Evolutionary conservation across 2,797 vertebrate genomes (phyloP).

Genomic region (Labeo calbasu): DNA sequence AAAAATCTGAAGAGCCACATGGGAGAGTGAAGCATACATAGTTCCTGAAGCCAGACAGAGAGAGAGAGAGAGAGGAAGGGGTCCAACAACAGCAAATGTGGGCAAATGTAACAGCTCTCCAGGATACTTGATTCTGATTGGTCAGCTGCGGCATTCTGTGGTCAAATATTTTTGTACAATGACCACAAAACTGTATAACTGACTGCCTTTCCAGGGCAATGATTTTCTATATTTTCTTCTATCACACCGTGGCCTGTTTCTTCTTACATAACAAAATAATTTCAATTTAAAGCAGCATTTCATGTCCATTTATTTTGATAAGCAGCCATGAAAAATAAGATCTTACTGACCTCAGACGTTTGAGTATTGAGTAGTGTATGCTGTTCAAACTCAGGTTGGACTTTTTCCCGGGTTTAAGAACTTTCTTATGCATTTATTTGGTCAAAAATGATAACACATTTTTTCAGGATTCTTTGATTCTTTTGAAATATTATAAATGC

Average conservation of each 20-base stretch:
- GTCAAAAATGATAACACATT: neutral
- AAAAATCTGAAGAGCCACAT: constrained; percentile 46
- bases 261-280: neutral
- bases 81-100: neutral
- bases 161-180: neutral
- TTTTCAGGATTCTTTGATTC: neutral
- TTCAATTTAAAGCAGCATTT: neutral
- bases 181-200: neutral
- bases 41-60: neutral
- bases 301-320: neutral
- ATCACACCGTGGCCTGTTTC: neutral
- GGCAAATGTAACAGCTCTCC: neutral
- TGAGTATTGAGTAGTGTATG: neutral
- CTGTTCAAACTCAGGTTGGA: neutral
- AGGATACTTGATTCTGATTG: constrained; percentile 19
- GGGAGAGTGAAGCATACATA: neutral
- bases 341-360: neutral
- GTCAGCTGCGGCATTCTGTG: neutral
- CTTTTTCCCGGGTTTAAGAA: neutral
- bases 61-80: neutral
- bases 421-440: neutral
- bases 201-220: neutral
- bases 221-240: neutral
- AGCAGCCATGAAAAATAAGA: neutral
- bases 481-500: neutral